These are phyloP conservation scores for Heliconius nattereri DNA, from an alignment of 1,140 invertebrate species.

Conservation along the genomic window DNA sequence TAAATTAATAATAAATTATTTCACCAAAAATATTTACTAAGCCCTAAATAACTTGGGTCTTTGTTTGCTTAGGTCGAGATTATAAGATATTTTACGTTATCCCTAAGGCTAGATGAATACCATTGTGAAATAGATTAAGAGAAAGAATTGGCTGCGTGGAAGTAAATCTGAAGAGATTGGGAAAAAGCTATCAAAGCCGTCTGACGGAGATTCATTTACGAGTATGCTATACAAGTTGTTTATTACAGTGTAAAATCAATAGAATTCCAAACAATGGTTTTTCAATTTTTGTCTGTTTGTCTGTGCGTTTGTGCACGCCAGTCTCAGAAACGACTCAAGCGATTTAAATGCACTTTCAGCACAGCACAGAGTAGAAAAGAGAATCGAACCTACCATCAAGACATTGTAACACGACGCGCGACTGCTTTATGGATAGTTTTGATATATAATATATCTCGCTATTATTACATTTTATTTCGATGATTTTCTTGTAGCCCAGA, in stretches of 20 bases:
- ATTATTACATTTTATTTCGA: no score
- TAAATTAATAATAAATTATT: neutral
- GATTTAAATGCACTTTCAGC: no score
- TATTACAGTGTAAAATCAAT: no score
- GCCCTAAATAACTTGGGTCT: slow-evolving; percentile 24
- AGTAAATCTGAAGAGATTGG: slow-evolving; percentile 49
- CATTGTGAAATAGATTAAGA: slow-evolving; percentile 49
- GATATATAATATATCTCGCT: no score
- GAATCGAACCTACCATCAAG: no score
- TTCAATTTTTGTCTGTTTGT: no score
- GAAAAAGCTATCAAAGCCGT: slow-evolving; percentile 33
- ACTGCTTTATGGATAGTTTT: no score
- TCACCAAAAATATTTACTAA: slow-evolving; percentile 10
- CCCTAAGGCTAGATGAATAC: slow-evolving; percentile 46
- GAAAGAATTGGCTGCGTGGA: slow-evolving; percentile 48
- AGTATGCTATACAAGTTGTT: neutral
- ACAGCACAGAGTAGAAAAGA: no score
- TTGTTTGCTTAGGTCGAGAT: slow-evolving; percentile 27
- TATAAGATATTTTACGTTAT: slow-evolving; percentile 26
- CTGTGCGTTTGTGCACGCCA: no score
- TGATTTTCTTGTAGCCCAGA: neutral
- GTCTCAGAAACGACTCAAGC: no score
- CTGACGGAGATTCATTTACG: neutral
- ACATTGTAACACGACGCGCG: no score
- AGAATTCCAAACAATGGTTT: no score